Conservation (phyloP, 2,888 invertebrate genomes). For the Pyrgus malvae region DNA sequence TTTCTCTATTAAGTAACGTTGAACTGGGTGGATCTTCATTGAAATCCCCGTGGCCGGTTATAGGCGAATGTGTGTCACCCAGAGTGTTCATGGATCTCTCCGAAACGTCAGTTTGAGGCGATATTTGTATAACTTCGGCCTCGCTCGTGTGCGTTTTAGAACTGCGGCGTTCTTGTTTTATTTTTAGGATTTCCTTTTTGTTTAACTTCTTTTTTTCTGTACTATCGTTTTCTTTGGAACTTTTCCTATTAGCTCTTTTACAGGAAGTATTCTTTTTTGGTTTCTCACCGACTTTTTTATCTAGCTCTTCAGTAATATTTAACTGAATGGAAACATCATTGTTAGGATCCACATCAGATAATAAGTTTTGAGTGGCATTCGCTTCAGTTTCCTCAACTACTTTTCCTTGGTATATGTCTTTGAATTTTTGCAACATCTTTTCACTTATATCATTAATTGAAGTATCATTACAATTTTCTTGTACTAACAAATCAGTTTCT, state of each 20-base stretch:
- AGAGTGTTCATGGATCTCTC: constrained; percentile 52
- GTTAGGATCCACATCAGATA: constrained; percentile 46
- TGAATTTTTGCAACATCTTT: constrained; percentile 50
- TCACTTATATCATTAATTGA: too few relatives aligned
- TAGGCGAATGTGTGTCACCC: constrained; percentile 44
- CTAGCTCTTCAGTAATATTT: constrained; percentile 39
- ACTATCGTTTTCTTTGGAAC: constrained; percentile 19
- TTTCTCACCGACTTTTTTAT: neutral
- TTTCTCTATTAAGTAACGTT: constrained; percentile 39
- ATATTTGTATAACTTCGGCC: constrained; percentile 15
- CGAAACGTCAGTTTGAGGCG: constrained; percentile 32
- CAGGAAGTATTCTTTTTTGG: neutral
- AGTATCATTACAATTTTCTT: constrained; percentile 43
- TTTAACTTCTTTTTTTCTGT: neutral
- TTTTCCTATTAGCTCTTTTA: neutral
- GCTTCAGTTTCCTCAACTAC: constrained; percentile 42
- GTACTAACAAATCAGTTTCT: constrained; percentile 42
- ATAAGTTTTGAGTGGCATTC: constrained; percentile 53
- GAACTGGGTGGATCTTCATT: constrained; percentile 54
- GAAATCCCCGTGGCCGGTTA: constrained; percentile 57
- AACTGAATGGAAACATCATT: constrained; percentile 38
- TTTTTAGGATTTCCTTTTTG: neutral
- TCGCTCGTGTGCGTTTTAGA: neutral
- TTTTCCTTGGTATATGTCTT: constrained; percentile 47
- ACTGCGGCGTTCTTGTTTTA: neutral